Evolutionary conservation across 2,797 vertebrate species (phyloP).

Genomic region (Malacoctenus gilli): DNA sequence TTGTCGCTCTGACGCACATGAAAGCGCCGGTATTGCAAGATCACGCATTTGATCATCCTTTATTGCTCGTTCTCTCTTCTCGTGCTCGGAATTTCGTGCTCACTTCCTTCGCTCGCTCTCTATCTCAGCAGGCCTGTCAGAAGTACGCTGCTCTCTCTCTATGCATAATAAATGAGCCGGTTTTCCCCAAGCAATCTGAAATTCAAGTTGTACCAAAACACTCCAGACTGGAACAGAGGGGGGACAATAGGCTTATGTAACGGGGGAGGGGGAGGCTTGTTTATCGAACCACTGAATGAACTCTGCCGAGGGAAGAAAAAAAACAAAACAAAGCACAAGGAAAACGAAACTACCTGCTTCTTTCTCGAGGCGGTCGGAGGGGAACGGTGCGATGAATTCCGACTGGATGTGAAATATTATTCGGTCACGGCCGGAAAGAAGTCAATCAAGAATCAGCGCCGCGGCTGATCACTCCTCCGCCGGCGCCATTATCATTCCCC

Average conservation of each 20-base stretch:
- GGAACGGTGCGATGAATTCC: constrained; percentile 1
- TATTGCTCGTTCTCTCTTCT: constrained; percentile 6
- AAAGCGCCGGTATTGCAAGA: background rate
- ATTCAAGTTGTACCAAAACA: constrained; percentile 52
- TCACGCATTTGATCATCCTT: constrained; percentile 3
- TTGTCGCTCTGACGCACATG: background rate
- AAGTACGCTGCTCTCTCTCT: constrained; percentile 20
- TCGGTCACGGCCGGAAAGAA: background rate
- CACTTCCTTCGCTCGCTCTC: constrained; percentile 7
- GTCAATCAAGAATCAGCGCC: constrained; percentile 4
- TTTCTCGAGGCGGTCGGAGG: background rate
- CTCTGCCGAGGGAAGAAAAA: no score
- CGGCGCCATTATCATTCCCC: no score
- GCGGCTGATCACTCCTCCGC: background rate
- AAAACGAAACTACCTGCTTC: constrained; percentile 17
- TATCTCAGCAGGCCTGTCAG: constrained; percentile 18
- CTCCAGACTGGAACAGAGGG: constrained; percentile 20
- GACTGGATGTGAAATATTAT: background rate
- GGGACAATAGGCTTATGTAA: constrained; percentile 44
- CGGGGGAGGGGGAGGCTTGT: background rate
- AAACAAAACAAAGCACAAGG: no score
- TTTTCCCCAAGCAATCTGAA: constrained; percentile 49
- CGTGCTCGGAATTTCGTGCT: constrained; percentile 10
- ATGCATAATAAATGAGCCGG: constrained; percentile 64
- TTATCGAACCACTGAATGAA: constrained; percentile 21